phyloP scores from a whole-genome alignment of 1,140 invertebrate species.

The Centruroides vittatus region DNA sequence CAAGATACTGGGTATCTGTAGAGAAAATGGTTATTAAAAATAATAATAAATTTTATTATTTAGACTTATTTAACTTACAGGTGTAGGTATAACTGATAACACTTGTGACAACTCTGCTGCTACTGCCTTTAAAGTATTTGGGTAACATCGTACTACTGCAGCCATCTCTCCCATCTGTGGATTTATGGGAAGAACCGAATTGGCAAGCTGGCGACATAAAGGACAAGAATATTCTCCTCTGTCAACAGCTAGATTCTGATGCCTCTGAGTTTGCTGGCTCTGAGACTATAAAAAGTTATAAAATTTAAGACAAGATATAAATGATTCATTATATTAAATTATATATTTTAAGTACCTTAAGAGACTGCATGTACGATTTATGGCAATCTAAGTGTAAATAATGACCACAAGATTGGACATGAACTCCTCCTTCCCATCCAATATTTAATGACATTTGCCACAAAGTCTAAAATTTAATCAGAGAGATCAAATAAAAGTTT shows the following conservation, averaged over 20 bases:
- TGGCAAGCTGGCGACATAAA: slow-evolving; percentile 81
- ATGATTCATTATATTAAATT: neutral
- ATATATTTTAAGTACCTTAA: slow-evolving; percentile 36
- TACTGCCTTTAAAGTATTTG: slow-evolving; percentile 29
- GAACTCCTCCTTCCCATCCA: slow-evolving; percentile 83
- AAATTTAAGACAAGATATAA: neutral
- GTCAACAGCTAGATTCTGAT: slow-evolving; percentile 24
- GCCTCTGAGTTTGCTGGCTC: slow-evolving; percentile 16
- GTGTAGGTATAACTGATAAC: neutral
- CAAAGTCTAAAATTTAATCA: slow-evolving; percentile 40
- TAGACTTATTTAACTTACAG: neutral
- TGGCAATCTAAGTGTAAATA: slow-evolving; percentile 87
- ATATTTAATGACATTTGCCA: slow-evolving; percentile 73
- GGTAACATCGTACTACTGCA: slow-evolving; percentile 40
- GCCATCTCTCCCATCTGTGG: slow-evolving; percentile 52
- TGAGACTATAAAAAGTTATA: slow-evolving; percentile 19
- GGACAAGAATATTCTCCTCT: slow-evolving; percentile 87
- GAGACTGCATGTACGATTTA: slow-evolving; percentile 67
- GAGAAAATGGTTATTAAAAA: slow-evolving; percentile 1
- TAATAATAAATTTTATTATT: neutral
- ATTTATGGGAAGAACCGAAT: slow-evolving; percentile 75
- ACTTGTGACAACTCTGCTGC: slow-evolving; percentile 12
- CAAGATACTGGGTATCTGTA: slow-evolving; percentile 32
- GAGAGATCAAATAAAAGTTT: too few species aligned
- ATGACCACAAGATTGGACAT: slow-evolving; percentile 92